These are phyloP conservation scores for Parazoanthus swiftii DNA, from an alignment of 92 coral and sea anemone genomes.

Conservation along the genomic window DNA sequence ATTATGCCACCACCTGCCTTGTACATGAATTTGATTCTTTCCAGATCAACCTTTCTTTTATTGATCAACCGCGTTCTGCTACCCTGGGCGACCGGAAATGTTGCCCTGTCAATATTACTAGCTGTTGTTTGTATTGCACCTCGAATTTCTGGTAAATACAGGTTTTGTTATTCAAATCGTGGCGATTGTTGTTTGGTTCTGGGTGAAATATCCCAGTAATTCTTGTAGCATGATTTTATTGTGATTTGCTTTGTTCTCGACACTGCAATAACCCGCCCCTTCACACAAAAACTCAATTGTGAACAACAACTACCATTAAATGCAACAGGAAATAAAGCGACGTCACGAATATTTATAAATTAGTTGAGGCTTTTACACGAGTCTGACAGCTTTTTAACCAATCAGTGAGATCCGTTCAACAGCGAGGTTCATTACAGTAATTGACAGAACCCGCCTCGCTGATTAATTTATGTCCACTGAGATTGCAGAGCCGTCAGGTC, in stretches of 20 bases:
- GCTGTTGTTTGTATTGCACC: slow-evolving; percentile 62
- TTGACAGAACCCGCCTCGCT: slow-evolving; percentile 77
- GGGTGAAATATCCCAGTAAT: slow-evolving; percentile 73
- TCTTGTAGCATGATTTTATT: slow-evolving; percentile 80
- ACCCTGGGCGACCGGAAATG: slow-evolving; percentile 71
- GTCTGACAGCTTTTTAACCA: slow-evolving; percentile 77
- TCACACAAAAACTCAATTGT: slow-evolving; percentile 82
- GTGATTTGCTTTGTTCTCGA: slow-evolving; percentile 77
- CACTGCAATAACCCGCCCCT: slow-evolving; percentile 78
- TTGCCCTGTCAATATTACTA: slow-evolving; percentile 50
- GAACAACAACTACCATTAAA: slow-evolving; percentile 75
- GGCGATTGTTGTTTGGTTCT: slow-evolving; percentile 60
- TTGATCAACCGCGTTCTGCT: background rate
- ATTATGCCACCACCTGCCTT: background rate
- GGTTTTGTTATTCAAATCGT: slow-evolving; percentile 68
- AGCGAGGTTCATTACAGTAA: slow-evolving; percentile 76
- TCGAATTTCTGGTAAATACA: slow-evolving; percentile 47
- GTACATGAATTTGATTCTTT: slow-evolving; percentile 8
- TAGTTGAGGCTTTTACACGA: slow-evolving; percentile 59
- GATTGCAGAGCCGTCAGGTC: slow-evolving; percentile 73
- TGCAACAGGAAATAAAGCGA: slow-evolving; percentile 77
- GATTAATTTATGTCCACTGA: slow-evolving; percentile 86
- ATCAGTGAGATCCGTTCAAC: slow-evolving; percentile 48
- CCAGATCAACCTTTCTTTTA: slow-evolving; percentile 32
- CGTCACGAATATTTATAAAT: slow-evolving; percentile 69